Base-by-base conservation (phyloP, 2,797 vertebrate species). In the Crax fasciolata region DNA sequence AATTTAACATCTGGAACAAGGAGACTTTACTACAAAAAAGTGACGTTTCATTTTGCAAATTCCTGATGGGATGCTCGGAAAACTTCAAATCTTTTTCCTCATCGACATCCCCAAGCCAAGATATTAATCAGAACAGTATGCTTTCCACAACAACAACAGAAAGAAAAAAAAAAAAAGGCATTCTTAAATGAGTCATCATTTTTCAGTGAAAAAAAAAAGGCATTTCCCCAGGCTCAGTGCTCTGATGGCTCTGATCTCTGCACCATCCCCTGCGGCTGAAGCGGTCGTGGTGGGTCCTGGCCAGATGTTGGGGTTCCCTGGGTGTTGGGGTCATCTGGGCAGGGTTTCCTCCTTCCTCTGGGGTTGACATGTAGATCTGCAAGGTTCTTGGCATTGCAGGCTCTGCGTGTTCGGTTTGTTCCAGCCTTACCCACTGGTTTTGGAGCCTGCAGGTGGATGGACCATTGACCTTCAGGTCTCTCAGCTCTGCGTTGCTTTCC, bases 51-150 rank as follows among this genome's bases (percentile, higher is more conserved):
- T 65, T 44, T 44, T 23, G 43, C 28, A 44, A 44, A 65, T 65
- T 71, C 76, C 68, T 35, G 3, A 4, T 1, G 32, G 48, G 41
- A 77, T 27, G 48, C 77, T 83, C 84, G 66, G 79, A 90, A 74
- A 74, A 57, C 16, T 86, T 84, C 66, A 28, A 25, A 23, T 28
- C 65, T 39, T 83, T 73, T 68, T 43, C 73, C 18, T 74, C 73
- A 67, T 90, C 57, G 46, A 17, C 70, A 77, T 67, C 30, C 86
- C 93, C 68, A 90, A 91, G 86, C 72, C 88, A 77, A 86, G 83
- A 77, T 48, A 82, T 68, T 87, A n/a, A 88, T 63, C 86, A 54
- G 88, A 86, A 84, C 80, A 85, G 27, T 32, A 46, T 48, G 48
- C 63, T 95, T 67, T 89, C 77, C 84, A 82, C 88, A 48, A 67